A percentile compares a stretch with the other conserved stretches of the same genome.
Conservation (phyloP, 2,888 invertebrate species). For the Tiliacea aurago region DNA sequence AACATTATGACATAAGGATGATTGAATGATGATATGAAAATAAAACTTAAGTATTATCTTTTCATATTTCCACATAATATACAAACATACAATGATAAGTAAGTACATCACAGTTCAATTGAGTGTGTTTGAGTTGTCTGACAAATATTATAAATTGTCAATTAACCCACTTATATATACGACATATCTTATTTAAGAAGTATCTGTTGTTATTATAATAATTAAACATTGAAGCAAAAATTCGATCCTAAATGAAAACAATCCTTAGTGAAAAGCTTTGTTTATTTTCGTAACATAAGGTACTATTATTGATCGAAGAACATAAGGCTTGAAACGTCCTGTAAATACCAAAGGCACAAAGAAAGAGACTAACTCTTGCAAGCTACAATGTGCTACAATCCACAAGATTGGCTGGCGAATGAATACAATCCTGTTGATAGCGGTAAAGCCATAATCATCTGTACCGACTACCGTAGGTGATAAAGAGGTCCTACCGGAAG, state of each 20-base stretch:
- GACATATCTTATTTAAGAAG: neutral
- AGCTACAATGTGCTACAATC: too few species aligned
- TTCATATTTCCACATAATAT: too few species aligned
- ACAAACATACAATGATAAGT: too few species aligned
- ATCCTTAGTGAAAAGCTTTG: neutral
- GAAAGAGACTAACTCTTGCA: neutral
- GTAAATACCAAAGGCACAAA: neutral
- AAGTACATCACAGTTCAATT: too few species aligned
- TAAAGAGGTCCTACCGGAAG: neutral
- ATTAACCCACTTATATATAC: conserved; percentile 10
- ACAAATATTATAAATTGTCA: conserved; percentile 17
- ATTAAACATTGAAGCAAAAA: neutral
- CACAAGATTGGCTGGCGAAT: neutral
- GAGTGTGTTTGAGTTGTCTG: conserved; percentile 23
- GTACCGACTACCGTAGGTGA: conserved; percentile 8
- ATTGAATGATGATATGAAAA: too few species aligned
- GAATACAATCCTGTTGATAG: conserved; percentile 6
- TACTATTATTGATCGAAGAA: too few species aligned
- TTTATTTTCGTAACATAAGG: neutral
- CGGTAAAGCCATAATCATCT: conserved; percentile 3
- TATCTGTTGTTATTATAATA: neutral
- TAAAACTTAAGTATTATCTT: too few species aligned
- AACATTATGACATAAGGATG: too few species aligned
- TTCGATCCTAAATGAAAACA: neutral
- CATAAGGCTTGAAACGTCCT: neutral